A percentile compares a stretch with the other conserved stretches of the same genome.
phyloP scores from a whole-genome alignment of 1,140 invertebrate species.

The Cardiocondyla obscurior region DNA sequence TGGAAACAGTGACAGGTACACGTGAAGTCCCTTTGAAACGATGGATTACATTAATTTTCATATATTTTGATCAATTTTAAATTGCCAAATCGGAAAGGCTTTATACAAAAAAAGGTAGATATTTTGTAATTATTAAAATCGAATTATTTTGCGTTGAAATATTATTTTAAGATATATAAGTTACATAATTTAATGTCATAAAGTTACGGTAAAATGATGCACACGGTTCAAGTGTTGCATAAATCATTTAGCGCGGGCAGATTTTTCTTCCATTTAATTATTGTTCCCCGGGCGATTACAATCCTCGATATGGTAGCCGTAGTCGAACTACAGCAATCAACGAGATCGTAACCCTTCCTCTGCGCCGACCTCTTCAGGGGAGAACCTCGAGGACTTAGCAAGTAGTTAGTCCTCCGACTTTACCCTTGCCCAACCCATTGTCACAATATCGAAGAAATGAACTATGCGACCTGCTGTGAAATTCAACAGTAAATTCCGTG shows the following conservation, averaged over 20 bases:
- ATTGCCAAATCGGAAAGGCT: slow-evolving; percentile 22
- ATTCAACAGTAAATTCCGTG: background rate
- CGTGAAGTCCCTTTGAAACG: slow-evolving; percentile 38
- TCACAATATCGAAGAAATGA: slow-evolving; percentile 62
- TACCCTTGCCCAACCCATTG: slow-evolving; percentile 42
- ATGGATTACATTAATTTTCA: slow-evolving; percentile 22
- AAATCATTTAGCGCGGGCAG: slow-evolving; percentile 45
- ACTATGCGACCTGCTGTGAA: slow-evolving; percentile 40
- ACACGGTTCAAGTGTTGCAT: background rate
- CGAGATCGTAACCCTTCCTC: slow-evolving; percentile 73
- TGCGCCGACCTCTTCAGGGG: slow-evolving; percentile 12
- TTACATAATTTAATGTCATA: background rate
- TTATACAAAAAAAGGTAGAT: background rate
- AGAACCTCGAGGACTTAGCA: slow-evolving; percentile 76
- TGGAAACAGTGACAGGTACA: slow-evolving; percentile 18
- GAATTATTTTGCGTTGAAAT: slow-evolving; percentile 4
- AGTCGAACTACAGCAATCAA: slow-evolving; percentile 75
- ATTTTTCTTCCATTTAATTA: slow-evolving; percentile 68
- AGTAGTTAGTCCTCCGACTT: slow-evolving; percentile 74
- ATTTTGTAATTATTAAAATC: background rate
- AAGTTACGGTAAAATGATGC: background rate
- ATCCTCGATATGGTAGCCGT: slow-evolving; percentile 61
- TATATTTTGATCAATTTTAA: slow-evolving; percentile 36
- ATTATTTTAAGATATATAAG: background rate
- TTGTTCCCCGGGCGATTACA: slow-evolving; percentile 56